A percentile compares a stretch with the other conserved stretches of the same genome.
Conservation (phyloP, 2,888 invertebrate species). For the Pseudococcus viburni region DNA sequence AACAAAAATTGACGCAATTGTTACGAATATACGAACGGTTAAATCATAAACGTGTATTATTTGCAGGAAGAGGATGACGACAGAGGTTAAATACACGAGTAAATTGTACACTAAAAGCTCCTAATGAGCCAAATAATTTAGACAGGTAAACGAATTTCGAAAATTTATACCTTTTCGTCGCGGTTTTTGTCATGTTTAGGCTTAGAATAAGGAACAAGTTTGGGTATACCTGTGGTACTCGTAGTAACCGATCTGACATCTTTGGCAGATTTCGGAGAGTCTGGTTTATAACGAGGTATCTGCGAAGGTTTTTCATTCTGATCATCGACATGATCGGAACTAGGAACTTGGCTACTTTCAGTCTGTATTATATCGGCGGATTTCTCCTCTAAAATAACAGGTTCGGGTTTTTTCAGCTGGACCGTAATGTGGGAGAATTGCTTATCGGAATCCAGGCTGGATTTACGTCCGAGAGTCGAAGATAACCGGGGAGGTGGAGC, state of each 20-base stretch:
- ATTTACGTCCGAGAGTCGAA: slow-evolving; percentile 78
- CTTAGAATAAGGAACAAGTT: slow-evolving; percentile 40
- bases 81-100: not conserved
- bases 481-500: slow-evolving; percentile 84
- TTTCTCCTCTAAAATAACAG: slow-evolving; percentile 41
- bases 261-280: slow-evolving; percentile 8
- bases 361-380: slow-evolving; percentile 59
- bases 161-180: slow-evolving; percentile 7
- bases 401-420: slow-evolving; percentile 42
- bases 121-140: not conserved
- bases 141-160: not conserved
- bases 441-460: slow-evolving; percentile 55
- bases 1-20: not conserved
- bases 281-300: slow-evolving; percentile 33
- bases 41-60: not conserved
- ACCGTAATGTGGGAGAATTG: slow-evolving; percentile 56
- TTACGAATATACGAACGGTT: not conserved
- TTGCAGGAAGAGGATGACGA: not conserved
- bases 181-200: slow-evolving; percentile 4
- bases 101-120: not conserved
- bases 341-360: slow-evolving; percentile 45
- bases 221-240: slow-evolving; percentile 34
- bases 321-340: not conserved
- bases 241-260: slow-evolving; percentile 47
- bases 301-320: slow-evolving; percentile 2